Percentiles rank a stretch among this genome's conserved stretches.
Evolutionary conservation across 2,113 vertebrate species (phyloP).

Genomic region (Onychorhynchus coronatus): DNA sequence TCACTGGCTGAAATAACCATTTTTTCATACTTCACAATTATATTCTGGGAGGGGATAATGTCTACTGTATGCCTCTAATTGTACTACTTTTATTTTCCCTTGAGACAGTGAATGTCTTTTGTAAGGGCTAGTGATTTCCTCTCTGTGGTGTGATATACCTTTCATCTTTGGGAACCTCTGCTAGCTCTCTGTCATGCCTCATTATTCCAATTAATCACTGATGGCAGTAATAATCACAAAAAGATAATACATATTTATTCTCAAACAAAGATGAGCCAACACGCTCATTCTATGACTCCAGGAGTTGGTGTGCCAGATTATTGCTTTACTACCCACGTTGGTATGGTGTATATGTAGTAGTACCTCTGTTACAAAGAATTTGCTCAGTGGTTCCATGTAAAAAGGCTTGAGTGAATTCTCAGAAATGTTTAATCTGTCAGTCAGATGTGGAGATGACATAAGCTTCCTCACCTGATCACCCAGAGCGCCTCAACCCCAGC

Average conservation of each 20-base stretch:
- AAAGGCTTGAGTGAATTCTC: not conserved
- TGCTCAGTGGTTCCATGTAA: not conserved
- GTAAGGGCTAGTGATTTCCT: not conserved
- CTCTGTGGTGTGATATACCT: not conserved
- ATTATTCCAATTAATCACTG: constrained; percentile 11
- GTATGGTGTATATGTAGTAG: not conserved
- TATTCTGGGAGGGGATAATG: not conserved
- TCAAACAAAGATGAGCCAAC: not conserved
- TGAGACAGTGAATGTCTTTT: not conserved
- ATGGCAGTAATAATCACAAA: not conserved
- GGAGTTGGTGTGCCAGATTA: not conserved
- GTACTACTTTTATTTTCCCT: not conserved
- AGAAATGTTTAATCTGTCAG: not conserved
- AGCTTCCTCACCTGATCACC: not conserved
- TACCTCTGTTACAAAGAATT: not conserved
- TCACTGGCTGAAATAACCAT: not conserved
- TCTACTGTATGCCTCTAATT: not conserved
- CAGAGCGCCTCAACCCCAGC: not conserved
- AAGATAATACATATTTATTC: not conserved
- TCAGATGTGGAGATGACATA: not conserved
- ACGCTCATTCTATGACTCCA: not conserved
- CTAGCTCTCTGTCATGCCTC: not conserved
- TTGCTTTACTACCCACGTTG: not conserved
- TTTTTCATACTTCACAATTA: not conserved
- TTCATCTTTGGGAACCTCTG: not conserved